phyloP scores from a whole-genome alignment of 2,888 invertebrate genomes.

The Sussaba pulchella region DNA sequence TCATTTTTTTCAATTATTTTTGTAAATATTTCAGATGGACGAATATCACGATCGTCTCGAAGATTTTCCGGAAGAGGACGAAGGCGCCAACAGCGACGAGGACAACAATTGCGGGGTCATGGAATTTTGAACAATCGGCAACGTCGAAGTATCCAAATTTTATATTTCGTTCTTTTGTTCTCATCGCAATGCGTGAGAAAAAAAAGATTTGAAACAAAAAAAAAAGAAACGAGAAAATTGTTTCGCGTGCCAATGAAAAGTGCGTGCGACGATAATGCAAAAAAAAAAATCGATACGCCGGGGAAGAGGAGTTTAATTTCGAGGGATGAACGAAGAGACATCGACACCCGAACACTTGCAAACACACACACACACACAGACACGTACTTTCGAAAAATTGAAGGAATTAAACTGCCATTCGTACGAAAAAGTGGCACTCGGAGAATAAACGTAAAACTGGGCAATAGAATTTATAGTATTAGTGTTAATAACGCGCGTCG shows the following conservation, averaged over 20 bases:
- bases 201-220: background rate
- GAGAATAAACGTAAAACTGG: constrained; percentile 64
- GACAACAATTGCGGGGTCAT: constrained; percentile 84
- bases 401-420: constrained; percentile 72
- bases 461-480: constrained; percentile 67
- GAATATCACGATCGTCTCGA: constrained; percentile 85
- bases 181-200: constrained; percentile 25
- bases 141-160: constrained; percentile 37
- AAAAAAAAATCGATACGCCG: background rate
- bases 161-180: constrained; percentile 1
- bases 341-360: background rate
- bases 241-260: background rate
- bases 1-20: background rate
- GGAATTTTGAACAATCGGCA: constrained; percentile 83
- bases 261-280: constrained; percentile 1
- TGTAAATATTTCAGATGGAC: constrained; percentile 81
- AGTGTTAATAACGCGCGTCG: constrained; percentile 57
- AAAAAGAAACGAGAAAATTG: constrained; percentile 33
- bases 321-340: constrained; percentile 42
- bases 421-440: constrained; percentile 68
- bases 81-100: constrained; percentile 83
- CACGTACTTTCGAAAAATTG: no score
- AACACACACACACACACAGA: no score
- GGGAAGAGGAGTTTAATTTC: constrained; percentile 59
- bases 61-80: constrained; percentile 85